Conservation (phyloP, 2,113 vertebrate species). For the Burhinus oedicnemus region DNA sequence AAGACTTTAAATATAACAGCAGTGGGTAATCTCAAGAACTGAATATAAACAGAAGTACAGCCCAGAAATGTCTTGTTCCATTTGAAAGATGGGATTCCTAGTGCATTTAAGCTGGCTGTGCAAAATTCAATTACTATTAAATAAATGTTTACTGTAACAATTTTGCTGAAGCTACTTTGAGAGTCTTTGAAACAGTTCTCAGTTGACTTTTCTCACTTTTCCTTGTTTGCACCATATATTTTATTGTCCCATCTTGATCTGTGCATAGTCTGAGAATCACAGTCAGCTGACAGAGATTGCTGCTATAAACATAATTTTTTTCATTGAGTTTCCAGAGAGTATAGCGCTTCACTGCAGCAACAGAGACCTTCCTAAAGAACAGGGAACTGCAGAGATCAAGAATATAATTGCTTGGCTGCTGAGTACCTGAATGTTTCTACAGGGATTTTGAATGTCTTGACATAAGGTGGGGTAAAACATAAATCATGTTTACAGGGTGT, state of each 20-base stretch:
- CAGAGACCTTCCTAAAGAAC: constrained; percentile 26
- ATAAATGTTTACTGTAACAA: neutral
- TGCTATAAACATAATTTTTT: neutral
- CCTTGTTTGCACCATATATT: neutral
- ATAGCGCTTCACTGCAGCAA: neutral
- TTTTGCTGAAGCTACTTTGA: neutral
- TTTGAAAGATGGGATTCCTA: neutral
- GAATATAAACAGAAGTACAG: neutral
- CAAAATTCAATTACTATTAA: constrained; percentile 14
- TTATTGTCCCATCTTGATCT: neutral
- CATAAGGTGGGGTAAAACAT: constrained; percentile 26
- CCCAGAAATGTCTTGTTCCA: neutral
- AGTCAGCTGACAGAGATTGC: neutral
- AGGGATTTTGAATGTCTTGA: constrained; percentile 13
- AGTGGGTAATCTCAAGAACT: neutral
- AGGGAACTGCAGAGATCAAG: constrained; percentile 10
- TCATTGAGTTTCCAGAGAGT: neutral
- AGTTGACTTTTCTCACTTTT: neutral
- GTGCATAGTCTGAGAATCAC: neutral
- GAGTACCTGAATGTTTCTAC: constrained; percentile 6
- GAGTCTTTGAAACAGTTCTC: neutral
- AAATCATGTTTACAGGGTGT: constrained; percentile 27
- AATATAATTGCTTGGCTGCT: constrained; percentile 28
- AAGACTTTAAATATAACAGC: neutral
- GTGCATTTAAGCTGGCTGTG: neutral